Evolutionary conservation across 2,888 invertebrate species (phyloP).

Genomic region (Melipona bicolor): DNA sequence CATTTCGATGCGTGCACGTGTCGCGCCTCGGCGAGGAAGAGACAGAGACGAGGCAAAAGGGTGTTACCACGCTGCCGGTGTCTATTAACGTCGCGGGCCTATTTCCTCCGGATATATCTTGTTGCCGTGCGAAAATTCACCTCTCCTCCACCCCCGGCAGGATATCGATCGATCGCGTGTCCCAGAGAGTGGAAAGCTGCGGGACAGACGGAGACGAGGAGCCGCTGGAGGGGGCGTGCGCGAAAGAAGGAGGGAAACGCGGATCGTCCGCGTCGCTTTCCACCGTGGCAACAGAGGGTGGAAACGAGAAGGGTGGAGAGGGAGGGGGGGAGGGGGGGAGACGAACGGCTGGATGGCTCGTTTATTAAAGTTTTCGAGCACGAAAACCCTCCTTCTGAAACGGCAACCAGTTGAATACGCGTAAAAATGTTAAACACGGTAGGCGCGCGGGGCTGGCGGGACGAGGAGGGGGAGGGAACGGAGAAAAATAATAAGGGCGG

Average conservation of each 20-base stretch:
- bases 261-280: conserved; percentile 33
- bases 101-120: conserved; percentile 77
- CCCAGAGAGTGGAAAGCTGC: conserved; percentile 50
- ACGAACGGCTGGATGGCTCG: conserved; percentile 44
- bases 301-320: conserved; percentile 13
- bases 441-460: background rate
- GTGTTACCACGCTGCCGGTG: conserved; percentile 63
- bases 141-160: conserved; percentile 38
- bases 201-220: conserved; percentile 18
- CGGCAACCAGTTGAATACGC: conserved; percentile 63
- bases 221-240: conserved; percentile 15
- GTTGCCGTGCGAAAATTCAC: conserved; percentile 77
- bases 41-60: conserved; percentile 37
- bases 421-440: conserved; percentile 52
- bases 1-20: no score
- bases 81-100: conserved; percentile 76
- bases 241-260: background rate
- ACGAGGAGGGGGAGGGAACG: background rate
- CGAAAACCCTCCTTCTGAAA: conserved; percentile 28
- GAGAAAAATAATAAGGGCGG: background rate
- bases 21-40: background rate
- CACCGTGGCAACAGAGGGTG: conserved; percentile 42
- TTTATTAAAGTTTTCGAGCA: conserved; percentile 58
- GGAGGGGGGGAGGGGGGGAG: background rate
- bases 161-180: conserved; percentile 70